These are phyloP conservation scores for Vollenhovia emeryi DNA, from an alignment of 1,140 invertebrate species.

Conservation along the genomic window DNA sequence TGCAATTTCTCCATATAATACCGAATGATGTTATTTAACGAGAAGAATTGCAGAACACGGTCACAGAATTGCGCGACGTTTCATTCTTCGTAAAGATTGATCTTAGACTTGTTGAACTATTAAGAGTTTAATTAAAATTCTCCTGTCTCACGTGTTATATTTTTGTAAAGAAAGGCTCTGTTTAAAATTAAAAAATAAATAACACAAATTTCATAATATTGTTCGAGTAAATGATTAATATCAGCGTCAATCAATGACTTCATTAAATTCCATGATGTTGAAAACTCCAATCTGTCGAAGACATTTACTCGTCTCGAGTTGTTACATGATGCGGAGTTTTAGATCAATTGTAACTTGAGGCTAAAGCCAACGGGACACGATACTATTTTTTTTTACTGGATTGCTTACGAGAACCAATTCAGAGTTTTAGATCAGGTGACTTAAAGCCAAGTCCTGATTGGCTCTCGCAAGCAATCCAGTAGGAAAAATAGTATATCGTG, in stretches of 20 bases:
- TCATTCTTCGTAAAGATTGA: neutral
- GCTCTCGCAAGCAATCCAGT: too few relatives aligned
- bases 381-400: too few relatives aligned
- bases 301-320: neutral
- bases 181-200: neutral
- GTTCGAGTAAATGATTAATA: neutral
- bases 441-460: too few relatives aligned
- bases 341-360: too few relatives aligned
- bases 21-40: neutral
- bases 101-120: neutral
- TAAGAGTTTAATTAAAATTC: too few relatives aligned
- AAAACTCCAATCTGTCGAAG: neutral
- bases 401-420: too few relatives aligned
- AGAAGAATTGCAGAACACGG: neutral
- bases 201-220: neutral
- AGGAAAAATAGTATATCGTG: too few relatives aligned
- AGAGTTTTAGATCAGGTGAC: too few relatives aligned
- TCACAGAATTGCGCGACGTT: neutral
- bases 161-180: neutral
- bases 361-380: too few relatives aligned
- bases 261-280: neutral
- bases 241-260: neutral
- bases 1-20: constrained; percentile 23
- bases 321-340: too few relatives aligned
- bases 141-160: too few relatives aligned